Base-by-base conservation (phyloP, 2,797 vertebrate genomes). In the Falco novaeseelandiae region DNA sequence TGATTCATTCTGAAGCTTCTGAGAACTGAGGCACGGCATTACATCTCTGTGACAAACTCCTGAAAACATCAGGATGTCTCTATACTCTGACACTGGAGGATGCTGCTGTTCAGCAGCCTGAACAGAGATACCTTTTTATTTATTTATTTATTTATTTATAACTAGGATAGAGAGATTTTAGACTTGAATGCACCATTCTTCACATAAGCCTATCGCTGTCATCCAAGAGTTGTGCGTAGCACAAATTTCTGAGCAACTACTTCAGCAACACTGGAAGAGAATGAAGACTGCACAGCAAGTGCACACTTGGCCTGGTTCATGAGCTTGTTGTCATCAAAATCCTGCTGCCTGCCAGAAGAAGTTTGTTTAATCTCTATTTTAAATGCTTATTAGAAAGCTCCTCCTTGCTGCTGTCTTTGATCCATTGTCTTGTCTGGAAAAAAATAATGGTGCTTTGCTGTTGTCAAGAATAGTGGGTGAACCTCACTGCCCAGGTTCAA, bases 311-410 rank as follows among this genome's bases (percentile, higher is more conserved):
- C 59, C 34, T 72, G 23, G 16, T 51, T 89, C 78, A n/a, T 0
- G 2, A 83, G 46, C 79, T 67, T 38, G 19, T 70, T 66, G 46
- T 84, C 52, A 49, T 51, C 70, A 84, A 40, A 61, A 49, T 36
- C 17, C 49, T 49, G 27, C 52, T 87, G 40, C 14, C 20, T 36
- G 69, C 67, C 84, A 77, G 63, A 46, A 17, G 17, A 77, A 83
- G 52, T n/a, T 55, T 79, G 48, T 72, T 94, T 87, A 51, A 66
- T 77, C 51, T 89, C 40, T 70, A 12, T 77, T 94, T 85, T 40
- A 85, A 87, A 77, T 73, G 48, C 54, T 92, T 84, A 42, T 72
- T 93, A 71, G 71, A 82, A 79, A 79, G 46, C 10, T 84, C 9
- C 86, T 70, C n/a, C 32, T 77, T 91, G 55, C 34, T 73, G 34